Base-by-base conservation (phyloP, 2,888 invertebrate species). In the Acanthosoma haemorrhoidale region DNA sequence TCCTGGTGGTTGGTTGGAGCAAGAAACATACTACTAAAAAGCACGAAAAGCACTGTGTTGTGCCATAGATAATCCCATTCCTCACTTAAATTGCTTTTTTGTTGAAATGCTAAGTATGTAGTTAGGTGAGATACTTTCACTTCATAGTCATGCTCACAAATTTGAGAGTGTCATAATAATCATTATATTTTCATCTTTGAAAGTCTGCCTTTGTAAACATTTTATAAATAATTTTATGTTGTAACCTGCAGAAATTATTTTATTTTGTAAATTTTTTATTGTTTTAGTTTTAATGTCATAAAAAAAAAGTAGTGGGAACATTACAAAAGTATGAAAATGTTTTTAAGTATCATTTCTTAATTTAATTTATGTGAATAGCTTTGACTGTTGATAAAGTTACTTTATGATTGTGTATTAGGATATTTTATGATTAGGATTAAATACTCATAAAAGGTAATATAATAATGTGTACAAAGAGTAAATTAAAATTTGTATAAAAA, bases 1-100 rank as follows among this genome's bases (percentile, higher is more conserved):
- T 84, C 97, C 97, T 76, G 97, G 97, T 80, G 96, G 97, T 80
- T 98, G 96, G 95, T 88, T 98, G 81, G 97, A 98, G 84, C 91
- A 92, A 84, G 97, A 98, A 87, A 98, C 97, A 82, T 98, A 97
- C 86, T 97, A 97, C 86, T 94, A 93, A 78, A 86, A 31, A 51
- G 51, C 66, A 64, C 63, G 60, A 32, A 60, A 38, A 63, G 39
- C 29, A 63, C 41, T 63, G 32, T 25, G 41, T 36, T 61, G 34
- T 67, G 38, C 59, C 43, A 31, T 51, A 32, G 64, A 41, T 38
- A 36, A 70, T 34, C 63, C 71, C 59, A 70, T 67, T 70, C 67
- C 67, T 72, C 70, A 66, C 60, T 72, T 72, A 67, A 36, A 41
- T 70, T 61, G 59, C 43, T 59, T 36, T 68, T 57, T 63, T 68